Conservation (phyloP, 2,113 vertebrate genomes). For the Lepus americanus region DNA sequence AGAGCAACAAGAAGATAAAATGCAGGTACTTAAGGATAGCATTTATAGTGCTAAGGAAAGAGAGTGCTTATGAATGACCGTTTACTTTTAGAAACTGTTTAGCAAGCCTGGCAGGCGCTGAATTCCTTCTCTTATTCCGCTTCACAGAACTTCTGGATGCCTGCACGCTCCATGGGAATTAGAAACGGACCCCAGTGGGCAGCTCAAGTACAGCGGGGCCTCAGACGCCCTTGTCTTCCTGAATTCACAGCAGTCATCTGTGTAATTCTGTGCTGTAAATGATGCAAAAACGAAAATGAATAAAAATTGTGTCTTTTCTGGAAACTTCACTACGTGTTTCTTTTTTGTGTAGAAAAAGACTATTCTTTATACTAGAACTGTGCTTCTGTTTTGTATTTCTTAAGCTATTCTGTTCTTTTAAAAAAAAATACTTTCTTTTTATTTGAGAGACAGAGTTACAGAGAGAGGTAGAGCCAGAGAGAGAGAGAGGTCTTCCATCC, state of each 20-base stretch:
- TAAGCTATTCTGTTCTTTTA: background rate
- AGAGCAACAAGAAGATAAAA: background rate
- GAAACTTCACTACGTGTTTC: slow-evolving; percentile 11
- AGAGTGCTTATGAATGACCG: background rate
- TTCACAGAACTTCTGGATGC: slow-evolving; percentile 72
- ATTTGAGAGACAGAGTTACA: no score
- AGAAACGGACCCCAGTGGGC: background rate
- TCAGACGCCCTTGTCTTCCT: background rate
- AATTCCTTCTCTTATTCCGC: slow-evolving; percentile 32
- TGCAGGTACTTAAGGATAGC: background rate
- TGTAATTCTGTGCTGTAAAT: background rate
- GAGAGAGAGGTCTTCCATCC: no score
- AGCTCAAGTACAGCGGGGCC: background rate
- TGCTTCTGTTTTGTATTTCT: slow-evolving; percentile 26
- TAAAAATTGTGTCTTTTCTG: slow-evolving; percentile 37
- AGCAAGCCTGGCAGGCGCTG: background rate
- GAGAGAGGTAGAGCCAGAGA: no score
- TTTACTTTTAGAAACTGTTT: slow-evolving; percentile 37
- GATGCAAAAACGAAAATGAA: slow-evolving; percentile 25
- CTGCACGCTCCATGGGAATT: slow-evolving; percentile 71
- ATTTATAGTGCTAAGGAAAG: no score
- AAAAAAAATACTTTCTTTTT: no score
- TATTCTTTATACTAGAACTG: slow-evolving; percentile 27
- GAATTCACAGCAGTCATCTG: background rate
- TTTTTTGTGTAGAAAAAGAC: background rate